These are phyloP conservation scores for Drosophila ustulata DNA, from an alignment of 2,888 invertebrate genomes.

Conservation along the genomic window DNA sequence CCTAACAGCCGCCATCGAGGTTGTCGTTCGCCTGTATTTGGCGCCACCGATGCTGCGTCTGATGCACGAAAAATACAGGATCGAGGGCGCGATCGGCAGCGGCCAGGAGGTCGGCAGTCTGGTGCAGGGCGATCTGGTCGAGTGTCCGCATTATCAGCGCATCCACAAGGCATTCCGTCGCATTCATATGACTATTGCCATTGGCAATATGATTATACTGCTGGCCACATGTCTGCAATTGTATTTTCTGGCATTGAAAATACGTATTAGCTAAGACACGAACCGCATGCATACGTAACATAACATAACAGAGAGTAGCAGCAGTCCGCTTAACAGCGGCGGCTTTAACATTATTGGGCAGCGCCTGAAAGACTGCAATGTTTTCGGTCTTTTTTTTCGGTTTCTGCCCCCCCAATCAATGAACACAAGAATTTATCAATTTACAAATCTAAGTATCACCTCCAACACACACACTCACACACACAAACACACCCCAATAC, in stretches of 20 bases:
- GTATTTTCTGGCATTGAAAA: conserved; percentile 87
- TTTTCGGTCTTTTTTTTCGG: conserved; percentile 19
- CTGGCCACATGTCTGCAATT: conserved; percentile 89
- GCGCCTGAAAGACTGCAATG: conserved; percentile 50
- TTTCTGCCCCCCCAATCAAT: conserved; percentile 12
- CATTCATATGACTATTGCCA: conserved; percentile 91
- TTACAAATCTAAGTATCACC: conserved; percentile 29
- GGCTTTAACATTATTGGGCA: conserved; percentile 17
- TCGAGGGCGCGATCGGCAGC: conserved; percentile 91
- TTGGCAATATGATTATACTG: conserved; percentile 91
- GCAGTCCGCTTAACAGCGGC: background rate
- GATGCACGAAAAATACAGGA: conserved; percentile 90
- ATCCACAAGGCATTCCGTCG: conserved; percentile 91
- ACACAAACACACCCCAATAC: conserved; percentile 1
- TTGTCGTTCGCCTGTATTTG: conserved; percentile 91
- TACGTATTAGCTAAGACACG: conserved; percentile 82
- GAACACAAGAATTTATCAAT: conserved; percentile 48
- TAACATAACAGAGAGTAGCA: background rate
- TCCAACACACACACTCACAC: conserved; percentile 10
- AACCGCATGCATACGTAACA: conserved; percentile 23
- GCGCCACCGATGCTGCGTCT: conserved; percentile 90
- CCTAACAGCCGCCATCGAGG: conserved; percentile 87
- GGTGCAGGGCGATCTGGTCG: conserved; percentile 89
- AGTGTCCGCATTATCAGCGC: conserved; percentile 92
- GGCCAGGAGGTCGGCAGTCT: conserved; percentile 92